phyloP scores from a whole-genome alignment of 1,140 invertebrate species.

The Saccostrea echinata region DNA sequence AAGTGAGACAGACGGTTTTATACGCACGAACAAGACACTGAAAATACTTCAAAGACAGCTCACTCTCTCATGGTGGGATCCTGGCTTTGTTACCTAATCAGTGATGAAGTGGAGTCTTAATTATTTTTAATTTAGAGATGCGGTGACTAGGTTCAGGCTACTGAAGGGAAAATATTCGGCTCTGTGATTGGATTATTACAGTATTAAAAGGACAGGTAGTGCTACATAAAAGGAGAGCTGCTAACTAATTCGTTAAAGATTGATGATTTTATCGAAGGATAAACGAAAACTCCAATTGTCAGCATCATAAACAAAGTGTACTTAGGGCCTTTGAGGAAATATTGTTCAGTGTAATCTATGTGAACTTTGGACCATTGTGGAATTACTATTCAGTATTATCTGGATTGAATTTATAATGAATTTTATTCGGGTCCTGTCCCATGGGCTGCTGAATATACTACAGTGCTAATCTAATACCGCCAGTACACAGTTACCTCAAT shows the following conservation, averaged over 20 bases:
- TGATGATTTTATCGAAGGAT: background rate
- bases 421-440: too few species aligned
- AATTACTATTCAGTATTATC: too few species aligned
- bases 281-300: background rate
- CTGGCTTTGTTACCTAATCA: background rate
- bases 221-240: background rate
- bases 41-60: background rate
- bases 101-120: background rate
- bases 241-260: background rate
- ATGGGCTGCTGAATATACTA: too few species aligned
- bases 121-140: background rate
- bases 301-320: too few species aligned
- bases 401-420: too few species aligned
- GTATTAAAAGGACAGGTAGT: background rate
- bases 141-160: background rate
- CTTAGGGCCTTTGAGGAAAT: too few species aligned
- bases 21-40: background rate
- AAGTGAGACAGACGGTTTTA: background rate
- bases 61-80: background rate
- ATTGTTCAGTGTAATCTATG: too few species aligned
- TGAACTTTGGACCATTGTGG: too few species aligned
- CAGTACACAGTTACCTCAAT: too few species aligned
- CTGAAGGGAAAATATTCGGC: background rate
- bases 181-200: background rate
- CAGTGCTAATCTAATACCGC: too few species aligned